These are phyloP conservation scores for Lypha dubia DNA, from an alignment of 2,888 invertebrate genomes.

Conservation along the genomic window DNA sequence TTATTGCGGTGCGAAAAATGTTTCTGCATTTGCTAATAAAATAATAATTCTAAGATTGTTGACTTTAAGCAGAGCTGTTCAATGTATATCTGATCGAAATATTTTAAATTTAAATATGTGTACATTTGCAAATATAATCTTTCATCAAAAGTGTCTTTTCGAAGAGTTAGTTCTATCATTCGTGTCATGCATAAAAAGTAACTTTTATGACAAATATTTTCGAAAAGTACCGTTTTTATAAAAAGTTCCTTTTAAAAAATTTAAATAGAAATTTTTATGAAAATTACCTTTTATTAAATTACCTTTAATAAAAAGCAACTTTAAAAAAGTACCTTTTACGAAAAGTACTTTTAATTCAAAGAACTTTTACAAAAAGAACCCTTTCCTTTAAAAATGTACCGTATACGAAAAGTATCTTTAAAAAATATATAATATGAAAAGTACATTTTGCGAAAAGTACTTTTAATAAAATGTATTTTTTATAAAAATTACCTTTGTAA, in stretches of 20 bases:
- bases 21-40: constrained; percentile 34
- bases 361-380: no score
- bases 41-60: neutral
- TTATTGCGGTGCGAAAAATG: constrained; percentile 64
- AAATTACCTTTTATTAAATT: neutral
- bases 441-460: neutral
- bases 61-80: neutral
- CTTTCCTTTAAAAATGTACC: no score
- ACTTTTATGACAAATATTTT: neutral
- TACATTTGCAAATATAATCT: no score
- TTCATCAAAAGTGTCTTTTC: neutral
- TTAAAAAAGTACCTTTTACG: neutral
- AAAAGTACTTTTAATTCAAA: neutral
- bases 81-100: no score
- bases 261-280: neutral
- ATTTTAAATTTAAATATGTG: no score
- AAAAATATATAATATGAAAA: no score
- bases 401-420: no score
- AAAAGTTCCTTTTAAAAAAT: neutral
- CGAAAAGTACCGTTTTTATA: neutral
- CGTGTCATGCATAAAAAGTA: neutral
- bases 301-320: neutral
- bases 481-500: no score
- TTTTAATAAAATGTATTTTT: no score
- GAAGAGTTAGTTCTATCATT: neutral